A percentile compares a stretch with the other conserved stretches of the same genome.
Evolutionary conservation across 2,113 vertebrate species (phyloP).

Genomic region (Columba janthina): DNA sequence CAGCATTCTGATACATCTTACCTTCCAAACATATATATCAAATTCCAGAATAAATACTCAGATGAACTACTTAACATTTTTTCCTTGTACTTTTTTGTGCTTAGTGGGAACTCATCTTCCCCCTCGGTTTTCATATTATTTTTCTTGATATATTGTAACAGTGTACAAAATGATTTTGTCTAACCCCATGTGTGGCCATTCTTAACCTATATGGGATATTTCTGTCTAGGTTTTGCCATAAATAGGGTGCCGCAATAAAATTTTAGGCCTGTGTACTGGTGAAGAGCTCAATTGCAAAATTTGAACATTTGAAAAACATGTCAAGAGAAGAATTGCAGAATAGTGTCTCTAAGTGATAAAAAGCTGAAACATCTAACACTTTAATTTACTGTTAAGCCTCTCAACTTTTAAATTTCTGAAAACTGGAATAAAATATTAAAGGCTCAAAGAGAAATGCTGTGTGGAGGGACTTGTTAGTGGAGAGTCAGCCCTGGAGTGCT

Average conservation of each 20-base stretch:
- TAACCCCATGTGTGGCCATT: background rate
- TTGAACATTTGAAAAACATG: background rate
- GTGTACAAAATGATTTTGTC: background rate
- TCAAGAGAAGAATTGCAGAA: background rate
- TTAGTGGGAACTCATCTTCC: background rate
- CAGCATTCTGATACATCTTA: background rate
- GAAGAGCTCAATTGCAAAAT: background rate
- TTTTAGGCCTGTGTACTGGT: background rate
- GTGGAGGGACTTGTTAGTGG: background rate
- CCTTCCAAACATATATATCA: background rate
- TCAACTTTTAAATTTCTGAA: background rate
- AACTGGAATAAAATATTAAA: slow-evolving; percentile 16
- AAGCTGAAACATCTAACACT: background rate
- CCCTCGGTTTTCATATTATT: background rate
- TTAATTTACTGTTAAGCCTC: background rate
- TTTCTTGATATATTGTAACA: background rate
- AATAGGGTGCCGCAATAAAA: background rate
- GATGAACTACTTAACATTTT: background rate
- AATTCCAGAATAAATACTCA: background rate
- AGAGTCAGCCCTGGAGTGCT: background rate
- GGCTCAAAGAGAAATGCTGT: background rate
- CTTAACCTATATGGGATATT: background rate
- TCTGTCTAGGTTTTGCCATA: background rate
- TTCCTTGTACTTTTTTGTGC: background rate
- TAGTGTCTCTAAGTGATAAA: background rate